Percentiles rank a stretch among this genome's conserved stretches.
phyloP scores from a whole-genome alignment of 2,888 invertebrate species.

The Eristalis arbustorum region DNA sequence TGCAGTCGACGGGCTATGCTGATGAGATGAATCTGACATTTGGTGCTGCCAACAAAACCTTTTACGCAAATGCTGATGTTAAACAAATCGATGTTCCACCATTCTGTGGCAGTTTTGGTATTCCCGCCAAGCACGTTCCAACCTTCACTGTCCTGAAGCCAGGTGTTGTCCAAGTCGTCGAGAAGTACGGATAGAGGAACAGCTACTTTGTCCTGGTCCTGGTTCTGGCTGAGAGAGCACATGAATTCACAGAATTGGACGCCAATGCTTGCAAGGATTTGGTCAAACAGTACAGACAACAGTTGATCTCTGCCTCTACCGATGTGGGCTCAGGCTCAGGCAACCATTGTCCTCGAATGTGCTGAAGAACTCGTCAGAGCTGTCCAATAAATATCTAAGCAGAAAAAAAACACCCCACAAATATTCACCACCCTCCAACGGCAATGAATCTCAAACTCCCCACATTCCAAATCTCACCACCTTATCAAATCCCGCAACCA shows the following conservation, averaged over 20 bases:
- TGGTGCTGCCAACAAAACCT: too few relatives aligned
- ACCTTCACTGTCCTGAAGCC: constrained; percentile 96
- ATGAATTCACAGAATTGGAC: constrained; percentile 91
- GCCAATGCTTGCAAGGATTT: constrained; percentile 88
- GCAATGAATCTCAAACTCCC: background rate
- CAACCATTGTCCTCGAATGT: constrained; percentile 95
- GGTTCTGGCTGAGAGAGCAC: constrained; percentile 97
- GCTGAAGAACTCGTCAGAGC: constrained; percentile 96
- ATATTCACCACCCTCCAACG: too few relatives aligned
- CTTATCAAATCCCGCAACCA: background rate
- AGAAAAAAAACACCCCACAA: background rate
- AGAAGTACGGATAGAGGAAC: constrained; percentile 90
- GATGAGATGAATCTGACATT: constrained; percentile 96
- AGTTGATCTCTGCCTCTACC: constrained; percentile 88
- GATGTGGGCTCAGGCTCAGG: constrained; percentile 93
- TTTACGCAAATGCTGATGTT: constrained; percentile 89
- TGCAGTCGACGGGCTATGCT: too few relatives aligned
- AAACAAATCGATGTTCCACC: constrained; percentile 98
- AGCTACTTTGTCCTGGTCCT: constrained; percentile 98
- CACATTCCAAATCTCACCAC: background rate
- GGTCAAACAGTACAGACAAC: constrained; percentile 90
- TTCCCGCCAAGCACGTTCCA: constrained; percentile 97
- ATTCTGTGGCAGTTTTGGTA: constrained; percentile 97
- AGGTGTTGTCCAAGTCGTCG: constrained; percentile 94
- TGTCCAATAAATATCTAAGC: constrained; percentile 81